Evolutionary conservation across 2,797 vertebrate genomes (phyloP).

Genomic region (Pyrocephalus nanus): DNA sequence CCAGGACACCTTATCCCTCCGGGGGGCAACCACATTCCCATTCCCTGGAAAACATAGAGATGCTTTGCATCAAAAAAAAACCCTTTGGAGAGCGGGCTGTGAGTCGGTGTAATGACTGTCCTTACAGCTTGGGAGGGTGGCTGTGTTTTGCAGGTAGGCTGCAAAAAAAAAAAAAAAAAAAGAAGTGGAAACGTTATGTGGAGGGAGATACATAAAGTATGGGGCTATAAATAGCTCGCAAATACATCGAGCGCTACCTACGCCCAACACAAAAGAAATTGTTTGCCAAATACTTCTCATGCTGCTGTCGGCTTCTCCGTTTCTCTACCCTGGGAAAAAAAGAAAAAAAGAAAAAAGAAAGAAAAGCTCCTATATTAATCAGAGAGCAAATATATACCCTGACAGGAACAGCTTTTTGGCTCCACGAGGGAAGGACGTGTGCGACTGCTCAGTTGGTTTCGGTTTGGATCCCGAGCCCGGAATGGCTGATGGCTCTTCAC

Average conservation of each 20-base stretch:
- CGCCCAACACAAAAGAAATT: background rate
- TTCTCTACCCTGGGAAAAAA: background rate
- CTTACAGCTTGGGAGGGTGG: background rate
- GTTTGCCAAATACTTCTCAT: slow-evolving; percentile 14
- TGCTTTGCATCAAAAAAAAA: background rate
- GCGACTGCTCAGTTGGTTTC: background rate
- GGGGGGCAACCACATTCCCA: background rate
- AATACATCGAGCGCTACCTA: background rate
- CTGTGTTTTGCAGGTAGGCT: slow-evolving; percentile 44
- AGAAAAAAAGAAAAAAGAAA: background rate
- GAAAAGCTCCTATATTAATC: background rate
- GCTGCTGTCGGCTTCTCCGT: background rate
- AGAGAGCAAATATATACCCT: background rate
- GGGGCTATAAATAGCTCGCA: background rate
- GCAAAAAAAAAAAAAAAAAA: background rate
- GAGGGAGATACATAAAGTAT: background rate
- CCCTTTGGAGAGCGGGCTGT: background rate
- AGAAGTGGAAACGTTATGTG: background rate
- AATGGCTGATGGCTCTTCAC: background rate
- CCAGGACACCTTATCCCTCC: background rate
- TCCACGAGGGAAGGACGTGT: background rate
- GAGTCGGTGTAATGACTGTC: background rate
- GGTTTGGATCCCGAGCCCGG: background rate
- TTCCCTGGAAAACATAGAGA: background rate
- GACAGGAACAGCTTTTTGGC: background rate